Conservation (phyloP, 2,797 vertebrate genomes). For the Epinephelus malabaricus region DNA sequence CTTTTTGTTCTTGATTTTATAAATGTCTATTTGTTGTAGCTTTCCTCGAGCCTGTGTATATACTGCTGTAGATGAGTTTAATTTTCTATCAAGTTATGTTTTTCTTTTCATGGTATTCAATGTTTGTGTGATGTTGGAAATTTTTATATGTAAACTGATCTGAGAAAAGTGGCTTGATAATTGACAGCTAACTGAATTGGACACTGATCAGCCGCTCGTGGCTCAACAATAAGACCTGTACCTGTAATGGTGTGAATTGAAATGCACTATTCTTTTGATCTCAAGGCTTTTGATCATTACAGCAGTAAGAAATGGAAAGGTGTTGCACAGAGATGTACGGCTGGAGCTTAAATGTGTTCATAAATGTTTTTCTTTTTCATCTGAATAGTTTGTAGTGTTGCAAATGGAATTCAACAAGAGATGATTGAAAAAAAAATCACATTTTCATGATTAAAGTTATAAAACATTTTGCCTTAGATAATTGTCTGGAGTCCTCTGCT, state of each 20-base stretch:
- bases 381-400: conserved; percentile 22
- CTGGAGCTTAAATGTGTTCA: no score
- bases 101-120: conserved; percentile 35
- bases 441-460: conserved; percentile 36
- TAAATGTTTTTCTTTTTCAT: conserved; percentile 32
- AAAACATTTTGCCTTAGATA: conserved; percentile 35
- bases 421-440: conserved; percentile 34
- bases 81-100: conserved; percentile 17
- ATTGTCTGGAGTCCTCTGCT: conserved; percentile 39
- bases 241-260: conserved; percentile 33
- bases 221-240: conserved; percentile 17
- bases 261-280: conserved; percentile 49
- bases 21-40: conserved; percentile 39
- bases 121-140: conserved; percentile 31
- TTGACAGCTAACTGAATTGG: background rate
- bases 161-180: conserved; percentile 17
- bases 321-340: conserved; percentile 16
- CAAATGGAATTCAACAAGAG: conserved; percentile 30
- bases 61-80: conserved; percentile 18
- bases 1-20: conserved; percentile 39
- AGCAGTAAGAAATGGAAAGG: conserved; percentile 36
- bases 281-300: conserved; percentile 20
- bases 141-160: conserved; percentile 29
- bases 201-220: conserved; percentile 25
- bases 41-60: conserved; percentile 20